Conservation (phyloP, 2,113 vertebrate genomes). For the Pelmatolapia mariae region DNA sequence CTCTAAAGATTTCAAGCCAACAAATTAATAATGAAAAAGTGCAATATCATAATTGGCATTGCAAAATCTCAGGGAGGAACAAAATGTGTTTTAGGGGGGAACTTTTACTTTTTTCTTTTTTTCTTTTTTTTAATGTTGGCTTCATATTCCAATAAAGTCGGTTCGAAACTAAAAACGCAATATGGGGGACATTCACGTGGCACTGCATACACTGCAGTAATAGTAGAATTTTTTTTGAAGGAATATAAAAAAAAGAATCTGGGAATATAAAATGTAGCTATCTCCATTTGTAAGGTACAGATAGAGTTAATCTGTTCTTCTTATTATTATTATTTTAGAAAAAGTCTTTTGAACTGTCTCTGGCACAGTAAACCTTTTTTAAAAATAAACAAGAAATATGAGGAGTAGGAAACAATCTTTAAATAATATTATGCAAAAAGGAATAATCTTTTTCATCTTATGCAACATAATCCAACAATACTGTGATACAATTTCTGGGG, state of each 20-base stretch:
- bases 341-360: background rate
- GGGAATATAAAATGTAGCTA: background rate
- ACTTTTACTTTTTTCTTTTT: background rate
- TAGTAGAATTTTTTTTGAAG: too few species aligned
- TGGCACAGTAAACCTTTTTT: background rate
- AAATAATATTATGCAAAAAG: background rate
- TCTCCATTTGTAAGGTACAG: background rate
- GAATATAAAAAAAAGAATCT: background rate
- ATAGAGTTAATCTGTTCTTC: background rate
- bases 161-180: background rate
- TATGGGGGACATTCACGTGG: background rate
- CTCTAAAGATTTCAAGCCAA: background rate
- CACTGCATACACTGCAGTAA: background rate
- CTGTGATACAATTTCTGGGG: background rate
- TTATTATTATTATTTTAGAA: background rate
- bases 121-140: accelerated
- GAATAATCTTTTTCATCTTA: background rate
- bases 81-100: background rate
- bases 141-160: background rate
- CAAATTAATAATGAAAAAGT: background rate
- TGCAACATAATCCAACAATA: background rate
- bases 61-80: background rate
- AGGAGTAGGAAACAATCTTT: background rate
- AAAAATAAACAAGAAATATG: background rate
- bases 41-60: background rate